Base-by-base conservation (phyloP, 2,888 invertebrate genomes). In the Rhingia rostrata region DNA sequence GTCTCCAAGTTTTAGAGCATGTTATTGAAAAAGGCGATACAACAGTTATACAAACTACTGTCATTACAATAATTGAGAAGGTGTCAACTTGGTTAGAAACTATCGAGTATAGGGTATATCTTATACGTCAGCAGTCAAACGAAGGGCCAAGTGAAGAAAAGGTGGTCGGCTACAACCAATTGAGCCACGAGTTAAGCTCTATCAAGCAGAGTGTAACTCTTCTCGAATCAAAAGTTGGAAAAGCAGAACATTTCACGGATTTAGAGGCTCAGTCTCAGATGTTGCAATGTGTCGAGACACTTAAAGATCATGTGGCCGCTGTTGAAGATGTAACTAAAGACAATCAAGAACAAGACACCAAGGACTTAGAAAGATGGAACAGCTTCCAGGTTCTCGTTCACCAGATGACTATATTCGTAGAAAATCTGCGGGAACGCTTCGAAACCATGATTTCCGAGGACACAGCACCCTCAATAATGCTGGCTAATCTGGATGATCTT, bases 41-140 rank as follows among this genome's bases (percentile, higher is more conserved):
- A 3, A 90, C 92, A 0, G 91, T 93, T 10, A 93, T 95, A 47
- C 95, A 96, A 90, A 94, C 94, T 87, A 94, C 94, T 49, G 93
- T 96, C 9, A 93, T 96, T 7, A 94, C 95, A 30, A 94, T 96
- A 0, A 95, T 97, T 56, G 96, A 97, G 90, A 95, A 95, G 0
- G 95, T 97, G 49, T 96, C 96, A 0, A 95, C 95, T 10, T 97
- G 97, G 96, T 90, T 97, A 51, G 96, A 97, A 92, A 96, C 95
- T 33, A 96, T 97, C 78, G 96, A 96, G 89, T 96, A 96, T 87
- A 94, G 94, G 87, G 95, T 96, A 56, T 95, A 94, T 87, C 90
- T 94, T 32, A 93, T 93, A 80, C 89, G 93, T n/a, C 93, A 93
- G 86, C 92, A 93, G 89, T 93, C 92, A 0, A 92, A 92, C 22